Evolutionary conservation across 2,797 vertebrate species (phyloP).

Genomic region (Crenichthys baileyi): DNA sequence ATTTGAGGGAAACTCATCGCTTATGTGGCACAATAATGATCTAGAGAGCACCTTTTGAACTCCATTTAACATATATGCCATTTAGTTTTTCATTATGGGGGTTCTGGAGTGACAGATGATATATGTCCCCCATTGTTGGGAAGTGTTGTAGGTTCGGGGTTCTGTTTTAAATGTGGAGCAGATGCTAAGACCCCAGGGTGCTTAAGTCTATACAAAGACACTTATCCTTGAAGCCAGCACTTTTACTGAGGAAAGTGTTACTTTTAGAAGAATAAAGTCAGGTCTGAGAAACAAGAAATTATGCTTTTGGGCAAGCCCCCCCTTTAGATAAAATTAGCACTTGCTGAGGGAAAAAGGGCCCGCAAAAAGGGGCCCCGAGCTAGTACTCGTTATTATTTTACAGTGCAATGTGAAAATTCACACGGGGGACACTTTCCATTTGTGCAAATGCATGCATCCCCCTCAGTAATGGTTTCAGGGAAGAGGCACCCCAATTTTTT

Average conservation of each 20-base stretch:
- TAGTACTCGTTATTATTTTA: constrained; percentile 77
- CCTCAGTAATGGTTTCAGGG: constrained; percentile 64
- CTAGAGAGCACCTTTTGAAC: constrained; percentile 70
- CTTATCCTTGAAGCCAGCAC: constrained; percentile 51
- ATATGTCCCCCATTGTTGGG: constrained; percentile 48
- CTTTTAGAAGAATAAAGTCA: constrained; percentile 51
- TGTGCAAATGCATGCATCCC: constrained; percentile 32
- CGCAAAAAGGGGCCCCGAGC: constrained; percentile 53
- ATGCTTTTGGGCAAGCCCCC: constrained; percentile 59
- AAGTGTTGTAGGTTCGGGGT: constrained; percentile 55
- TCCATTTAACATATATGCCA: constrained; percentile 68
- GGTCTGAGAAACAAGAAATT: constrained; percentile 61
- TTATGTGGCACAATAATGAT: constrained; percentile 71
- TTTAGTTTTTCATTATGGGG: constrained; percentile 74
- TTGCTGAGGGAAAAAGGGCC: constrained; percentile 39
- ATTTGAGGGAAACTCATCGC: constrained; percentile 73
- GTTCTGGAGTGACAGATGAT: constrained; percentile 67
- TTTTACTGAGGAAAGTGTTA: constrained; percentile 50
- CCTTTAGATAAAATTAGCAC: constrained; percentile 60
- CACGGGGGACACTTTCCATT: constrained; percentile 71
- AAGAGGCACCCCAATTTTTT: constrained; percentile 42
- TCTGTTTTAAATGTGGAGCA: constrained; percentile 59
- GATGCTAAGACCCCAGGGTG: constrained; percentile 65
- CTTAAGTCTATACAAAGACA: constrained; percentile 57
- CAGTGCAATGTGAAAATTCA: constrained; percentile 77